phyloP scores from a whole-genome alignment of 2,888 invertebrate species.

The Blastobasis lacticolella region DNA sequence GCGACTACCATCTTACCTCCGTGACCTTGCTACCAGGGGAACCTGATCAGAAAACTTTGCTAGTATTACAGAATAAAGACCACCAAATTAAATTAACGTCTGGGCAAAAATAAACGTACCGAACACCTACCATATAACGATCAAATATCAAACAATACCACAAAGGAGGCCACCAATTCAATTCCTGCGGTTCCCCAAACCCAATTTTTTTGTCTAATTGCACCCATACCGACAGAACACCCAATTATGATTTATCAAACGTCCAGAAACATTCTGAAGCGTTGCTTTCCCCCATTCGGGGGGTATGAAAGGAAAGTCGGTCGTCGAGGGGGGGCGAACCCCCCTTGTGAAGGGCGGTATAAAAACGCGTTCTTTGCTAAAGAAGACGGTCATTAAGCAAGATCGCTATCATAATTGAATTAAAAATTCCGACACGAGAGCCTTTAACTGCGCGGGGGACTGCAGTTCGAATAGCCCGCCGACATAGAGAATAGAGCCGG shows the following conservation, averaged over 20 bases:
- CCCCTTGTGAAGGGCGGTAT: constrained; percentile 17
- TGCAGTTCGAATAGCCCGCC: constrained; percentile 17
- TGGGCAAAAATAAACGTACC: too few relatives aligned
- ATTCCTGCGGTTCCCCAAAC: too few relatives aligned
- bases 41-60: too few relatives aligned
- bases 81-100: too few relatives aligned
- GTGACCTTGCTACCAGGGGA: too few relatives aligned
- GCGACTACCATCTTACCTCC: too few relatives aligned
- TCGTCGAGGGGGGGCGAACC: constrained; percentile 12
- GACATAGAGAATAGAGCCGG: too few relatives aligned
- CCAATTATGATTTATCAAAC: neutral
- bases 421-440: constrained; percentile 71
- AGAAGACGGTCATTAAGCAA: constrained; percentile 66
- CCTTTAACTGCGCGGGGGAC: constrained; percentile 35
- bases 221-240: neutral
- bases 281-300: constrained; percentile 11
- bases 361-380: constrained; percentile 44
- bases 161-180: neutral
- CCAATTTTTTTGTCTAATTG: too few relatives aligned
- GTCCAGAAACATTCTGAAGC: neutral
- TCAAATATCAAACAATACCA: neutral
- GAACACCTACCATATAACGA: too few relatives aligned
- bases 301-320: constrained; percentile 15
- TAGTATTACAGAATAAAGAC: too few relatives aligned
- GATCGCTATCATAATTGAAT: constrained; percentile 74